Percentiles rank a stretch among this genome's conserved stretches.
Evolutionary conservation across 2,113 vertebrate genomes (phyloP).

Genomic region (Chitala chitala): DNA sequence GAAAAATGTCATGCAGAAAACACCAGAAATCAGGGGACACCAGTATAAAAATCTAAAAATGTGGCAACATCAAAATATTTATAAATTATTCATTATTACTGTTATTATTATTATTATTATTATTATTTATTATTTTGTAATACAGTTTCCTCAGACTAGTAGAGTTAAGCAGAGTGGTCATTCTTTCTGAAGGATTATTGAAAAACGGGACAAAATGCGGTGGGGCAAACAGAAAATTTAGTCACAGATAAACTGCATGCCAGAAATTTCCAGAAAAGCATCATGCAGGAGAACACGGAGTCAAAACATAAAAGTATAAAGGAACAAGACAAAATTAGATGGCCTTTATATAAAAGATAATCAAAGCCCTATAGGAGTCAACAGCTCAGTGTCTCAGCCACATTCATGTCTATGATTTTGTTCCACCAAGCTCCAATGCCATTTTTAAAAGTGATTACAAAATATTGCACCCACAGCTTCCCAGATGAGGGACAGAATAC

Average conservation of each 20-base stretch:
- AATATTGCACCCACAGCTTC: background rate
- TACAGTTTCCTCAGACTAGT: background rate
- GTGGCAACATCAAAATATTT: too few relatives aligned
- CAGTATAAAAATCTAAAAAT: too few relatives aligned
- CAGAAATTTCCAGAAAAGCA: background rate
- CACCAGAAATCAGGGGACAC: too few relatives aligned
- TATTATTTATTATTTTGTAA: too few relatives aligned
- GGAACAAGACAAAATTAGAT: conserved; percentile 37
- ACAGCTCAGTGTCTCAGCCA: conserved; percentile 10
- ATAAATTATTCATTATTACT: too few relatives aligned
- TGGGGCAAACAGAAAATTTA: background rate
- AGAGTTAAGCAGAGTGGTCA: background rate
- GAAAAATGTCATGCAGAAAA: too few relatives aligned
- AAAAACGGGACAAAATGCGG: background rate
- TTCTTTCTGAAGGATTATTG: background rate
- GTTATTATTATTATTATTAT: too few relatives aligned
- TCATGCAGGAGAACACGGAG: conserved; percentile 10
- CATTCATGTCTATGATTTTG: conserved; percentile 25
- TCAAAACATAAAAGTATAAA: conserved; percentile 42
- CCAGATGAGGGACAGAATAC: background rate
- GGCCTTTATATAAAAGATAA: conserved; percentile 6
- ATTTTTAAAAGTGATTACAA: background rate
- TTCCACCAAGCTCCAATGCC: conserved; percentile 18
- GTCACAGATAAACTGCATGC: background rate
- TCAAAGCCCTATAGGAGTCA: conserved; percentile 17